phyloP scores from a whole-genome alignment of 2,888 invertebrate genomes.

The Pecten maximus region DNA sequence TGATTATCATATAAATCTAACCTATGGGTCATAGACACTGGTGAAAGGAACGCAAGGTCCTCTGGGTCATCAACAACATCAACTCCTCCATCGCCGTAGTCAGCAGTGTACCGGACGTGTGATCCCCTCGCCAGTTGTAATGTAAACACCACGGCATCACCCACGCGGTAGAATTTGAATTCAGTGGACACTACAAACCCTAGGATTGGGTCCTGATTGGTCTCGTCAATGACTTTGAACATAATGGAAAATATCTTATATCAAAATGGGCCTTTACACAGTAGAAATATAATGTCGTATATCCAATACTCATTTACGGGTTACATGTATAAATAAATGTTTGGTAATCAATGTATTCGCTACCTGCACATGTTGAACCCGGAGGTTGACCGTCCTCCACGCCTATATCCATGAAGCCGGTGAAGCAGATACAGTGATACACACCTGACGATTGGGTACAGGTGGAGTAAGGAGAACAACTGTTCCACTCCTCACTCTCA shows the following conservation, averaged over 20 bases:
- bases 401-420: constrained; percentile 61
- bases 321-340: background rate
- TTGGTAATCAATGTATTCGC: background rate
- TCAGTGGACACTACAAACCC: constrained; percentile 49
- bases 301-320: too few relatives aligned
- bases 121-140: constrained; percentile 63
- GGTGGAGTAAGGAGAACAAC: constrained; percentile 61
- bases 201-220: constrained; percentile 60
- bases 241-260: background rate
- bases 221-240: constrained; percentile 62
- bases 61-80: constrained; percentile 47
- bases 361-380: constrained; percentile 65
- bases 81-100: constrained; percentile 63
- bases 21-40: constrained; percentile 55
- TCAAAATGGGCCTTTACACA: background rate
- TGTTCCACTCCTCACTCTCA: constrained; percentile 55
- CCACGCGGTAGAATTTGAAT: constrained; percentile 51
- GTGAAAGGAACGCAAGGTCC: constrained; percentile 59
- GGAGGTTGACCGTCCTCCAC: constrained; percentile 53
- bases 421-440: constrained; percentile 63
- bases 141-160: constrained; percentile 52
- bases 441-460: constrained; percentile 64
- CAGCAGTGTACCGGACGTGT: constrained; percentile 61
- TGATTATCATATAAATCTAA: too few relatives aligned
- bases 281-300: too few relatives aligned